phyloP scores from a whole-genome alignment of 2,113 vertebrate species.

The Phyllostomus discolor region DNA sequence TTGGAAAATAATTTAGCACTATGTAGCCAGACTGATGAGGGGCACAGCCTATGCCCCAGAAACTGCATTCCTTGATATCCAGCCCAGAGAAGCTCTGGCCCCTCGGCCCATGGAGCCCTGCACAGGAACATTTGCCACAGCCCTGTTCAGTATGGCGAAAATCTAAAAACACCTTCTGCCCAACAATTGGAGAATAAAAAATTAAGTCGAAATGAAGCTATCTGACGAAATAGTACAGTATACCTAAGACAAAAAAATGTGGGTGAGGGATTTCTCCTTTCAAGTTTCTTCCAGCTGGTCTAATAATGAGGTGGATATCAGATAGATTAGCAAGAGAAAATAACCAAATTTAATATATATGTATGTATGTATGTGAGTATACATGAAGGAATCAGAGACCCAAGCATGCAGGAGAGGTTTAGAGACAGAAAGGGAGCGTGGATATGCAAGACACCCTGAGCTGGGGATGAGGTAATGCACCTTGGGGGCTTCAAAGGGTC shows the following conservation, averaged over 20 bases:
- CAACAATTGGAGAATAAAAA: background rate
- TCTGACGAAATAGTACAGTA: background rate
- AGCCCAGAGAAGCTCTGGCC: background rate
- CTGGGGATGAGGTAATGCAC: background rate
- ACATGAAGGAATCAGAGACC: too few relatives aligned
- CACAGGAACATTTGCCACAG: background rate
- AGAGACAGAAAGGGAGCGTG: too few relatives aligned
- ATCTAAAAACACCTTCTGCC: background rate
- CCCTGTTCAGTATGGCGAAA: background rate
- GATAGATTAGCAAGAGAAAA: background rate
- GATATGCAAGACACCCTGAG: background rate
- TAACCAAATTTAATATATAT: too few relatives aligned
- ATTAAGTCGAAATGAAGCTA: background rate
- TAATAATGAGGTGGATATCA: background rate
- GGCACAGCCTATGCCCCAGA: background rate
- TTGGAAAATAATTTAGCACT: background rate
- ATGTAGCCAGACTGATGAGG: background rate
- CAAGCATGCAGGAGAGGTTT: too few relatives aligned
- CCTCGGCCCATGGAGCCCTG: background rate
- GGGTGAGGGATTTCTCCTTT: background rate
- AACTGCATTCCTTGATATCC: too few relatives aligned
- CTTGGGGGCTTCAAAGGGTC: background rate
- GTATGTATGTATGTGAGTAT: too few relatives aligned
- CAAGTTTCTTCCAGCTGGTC: background rate
- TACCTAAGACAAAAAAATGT: background rate